A percentile compares a stretch with the other conserved stretches of the same genome.
Evolutionary conservation across 2,113 vertebrate genomes (phyloP).

Genomic region (Natator depressus): DNA sequence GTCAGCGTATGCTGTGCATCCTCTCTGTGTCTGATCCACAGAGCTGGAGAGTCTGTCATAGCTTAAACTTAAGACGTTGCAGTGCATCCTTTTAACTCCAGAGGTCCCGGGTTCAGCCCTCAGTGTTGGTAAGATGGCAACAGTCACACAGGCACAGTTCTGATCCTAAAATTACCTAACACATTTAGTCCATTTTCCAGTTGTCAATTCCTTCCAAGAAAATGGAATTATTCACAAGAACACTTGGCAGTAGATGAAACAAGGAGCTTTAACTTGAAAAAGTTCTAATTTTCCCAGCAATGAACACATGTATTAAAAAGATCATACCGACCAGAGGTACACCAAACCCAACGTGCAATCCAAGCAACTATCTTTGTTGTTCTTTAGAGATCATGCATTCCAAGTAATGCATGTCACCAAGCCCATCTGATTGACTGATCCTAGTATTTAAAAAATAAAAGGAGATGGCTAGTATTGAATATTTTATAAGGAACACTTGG

Average conservation of each 20-base stretch:
- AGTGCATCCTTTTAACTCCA: background rate
- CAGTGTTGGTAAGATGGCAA: background rate
- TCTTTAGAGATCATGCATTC: background rate
- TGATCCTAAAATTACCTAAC: background rate
- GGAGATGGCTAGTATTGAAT: background rate
- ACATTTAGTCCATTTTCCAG: background rate
- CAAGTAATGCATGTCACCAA: background rate
- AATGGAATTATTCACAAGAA: background rate
- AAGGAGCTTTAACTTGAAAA: background rate
- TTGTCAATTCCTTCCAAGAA: background rate
- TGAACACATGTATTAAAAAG: background rate
- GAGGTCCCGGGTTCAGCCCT: background rate
- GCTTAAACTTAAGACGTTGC: background rate
- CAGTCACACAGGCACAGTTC: background rate
- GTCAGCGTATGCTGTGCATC: background rate
- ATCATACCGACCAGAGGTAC: background rate
- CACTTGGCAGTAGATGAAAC: background rate
- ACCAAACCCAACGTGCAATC: background rate
- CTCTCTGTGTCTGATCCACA: background rate
- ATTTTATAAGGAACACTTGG: background rate
- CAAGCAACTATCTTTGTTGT: background rate
- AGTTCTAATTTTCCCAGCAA: background rate
- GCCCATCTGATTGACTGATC: background rate
- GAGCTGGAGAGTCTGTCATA: background rate
- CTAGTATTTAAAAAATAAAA: background rate